Base-by-base conservation (phyloP, 2,888 invertebrate species). In the Spodoptera littoralis region DNA sequence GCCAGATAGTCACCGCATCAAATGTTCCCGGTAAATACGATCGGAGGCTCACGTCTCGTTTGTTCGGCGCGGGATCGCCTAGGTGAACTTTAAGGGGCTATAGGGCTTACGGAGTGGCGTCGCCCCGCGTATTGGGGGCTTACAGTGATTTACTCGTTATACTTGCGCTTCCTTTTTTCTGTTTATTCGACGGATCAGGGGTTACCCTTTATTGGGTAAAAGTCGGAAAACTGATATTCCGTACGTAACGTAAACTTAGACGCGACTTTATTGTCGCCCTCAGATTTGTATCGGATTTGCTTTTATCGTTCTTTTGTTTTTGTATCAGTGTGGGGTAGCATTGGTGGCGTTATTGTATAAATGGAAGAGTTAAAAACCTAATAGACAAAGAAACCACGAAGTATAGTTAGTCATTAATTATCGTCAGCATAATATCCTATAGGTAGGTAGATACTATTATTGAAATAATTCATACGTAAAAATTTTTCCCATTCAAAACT, bases 181-280 rank as follows among this genome's bases (percentile, higher is more conserved):
- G 92, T 94, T 94, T 94, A 94, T 93, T 92, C 91, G 91, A 89
- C 88, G 94, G 92, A 93, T 94, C 93, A 91, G 83, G 91, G 92
- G 89, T 90, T 92, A 93, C 92, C 93, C 93, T 92, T 93, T 93
- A 93, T 92, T 92, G 92, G 90, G 89, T 89, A 90, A 92, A 36
- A 92, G 89, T 92, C 91, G 90, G 90, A 85, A 89, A 93, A 92
- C 91, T 92, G 92, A 93, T 92, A 92, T 90, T 90, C 88, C 88
- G 36, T 36, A 36, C 36, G 36, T 36, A 73, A 88, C 89, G 90
- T 91, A 90, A 92, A 92, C 86, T 92, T 88, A 82, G 88, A 86
- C 84, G 86, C 83, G 85, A 84, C 85, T 87, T 92, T 91, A 90
- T 88, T 87, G 88, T 86, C 78, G 83, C 79, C 71, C 81, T 77